Evolutionary conservation across 2,113 vertebrate species (phyloP), one percentile per base, ranked within the genome.

Genomic region (Puntigrus tetrazona): DNA sequence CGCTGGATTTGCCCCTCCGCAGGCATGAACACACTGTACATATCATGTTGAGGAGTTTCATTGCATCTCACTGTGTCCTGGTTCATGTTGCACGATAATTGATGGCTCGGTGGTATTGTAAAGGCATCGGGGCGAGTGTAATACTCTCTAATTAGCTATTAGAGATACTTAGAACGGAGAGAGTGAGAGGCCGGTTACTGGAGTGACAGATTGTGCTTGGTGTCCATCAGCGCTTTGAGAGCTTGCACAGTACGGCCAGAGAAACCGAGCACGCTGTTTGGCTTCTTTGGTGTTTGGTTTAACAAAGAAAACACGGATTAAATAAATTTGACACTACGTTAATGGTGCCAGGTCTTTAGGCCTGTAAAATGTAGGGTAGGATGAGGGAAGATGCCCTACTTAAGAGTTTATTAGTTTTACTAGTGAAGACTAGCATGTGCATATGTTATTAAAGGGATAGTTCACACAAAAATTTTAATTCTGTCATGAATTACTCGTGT

Each of bases 41-140:
- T 89, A 93, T 94, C 92, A 90, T 92, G 92, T 94, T 93, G 85
- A 90, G 92, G 91, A 92, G 91, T 92, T 92, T 93, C 90, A 87
- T 92, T 92, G 89, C 88, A 31, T 89, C 87, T 86, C 74, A 52
- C 86, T 76, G 84, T 78, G 41, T 85, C 73, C 0, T 75, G 91
- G 89, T 86, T 94, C 87, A n/a, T 88, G 87, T 94, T 94, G 90
- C 93, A 41, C 83, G 59, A 93, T 94, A 94, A 94, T 93, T 94
- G 87, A 94, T 93, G 92, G 84, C 88, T 88, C 85, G 84, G 90
- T 90, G 77, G 90, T 89, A 70, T 91, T 84, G 89, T 93, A 89
- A 93, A 91, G 90, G 88, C 88, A 38, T 87, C 70, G 87, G 90
- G 88, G 83, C 84, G 77, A 83, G 80, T 75, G 89, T 92, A 43